Base-by-base conservation (phyloP, 2,888 invertebrate species). In the Euspilapteryx auroguttella region DNA sequence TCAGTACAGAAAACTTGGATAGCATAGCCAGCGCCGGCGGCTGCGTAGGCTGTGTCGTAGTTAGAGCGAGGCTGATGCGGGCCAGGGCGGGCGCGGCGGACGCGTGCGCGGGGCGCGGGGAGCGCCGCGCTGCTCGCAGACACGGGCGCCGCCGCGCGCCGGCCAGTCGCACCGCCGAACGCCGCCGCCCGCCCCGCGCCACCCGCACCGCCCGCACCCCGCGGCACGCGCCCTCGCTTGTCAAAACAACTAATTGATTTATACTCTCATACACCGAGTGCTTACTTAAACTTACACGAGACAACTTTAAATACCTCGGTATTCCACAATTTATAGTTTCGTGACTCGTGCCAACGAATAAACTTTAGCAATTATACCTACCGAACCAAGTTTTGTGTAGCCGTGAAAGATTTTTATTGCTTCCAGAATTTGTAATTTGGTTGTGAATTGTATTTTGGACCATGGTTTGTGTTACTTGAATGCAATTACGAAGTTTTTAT, bases 211-310 rank as follows among this genome's bases (percentile, higher is more conserved):
- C 34, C 20, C 40, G 39, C 42, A 37, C 44, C 35, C 40, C 39
- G 28, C 34, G 43, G 9, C 41, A n/a, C n/a, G n/a, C n/a, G n/a
- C n/a, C n/a, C n/a, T n/a, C 46, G 37, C 47, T 51, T 58, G 56
- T 63, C 61, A 55, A 59, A 61, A 57, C 49, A 56, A 53, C 55
- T 55, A 63, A 68, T 65, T 66, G 59, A 65, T 66, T 65, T 50
- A 52, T 47, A 55, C 47, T 49, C 46, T 41, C 42, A 50, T 53
- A 54, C 48, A 49, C 26, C 27, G 21, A 23, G 11, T 28, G 17
- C 7, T 45, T 44, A 40, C 29, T 28, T 29, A 29, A 34, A 34
- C 37, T 38, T 49, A 57, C 46, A 39, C 37, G 29, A 24, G 34
- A 38, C 46, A 47, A 49, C 47, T 57, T 51, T 42, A 34, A 36